Percentiles rank a stretch among this genome's conserved stretches.
These are phyloP conservation scores for cat (Felis catus) DNA, from an alignment of 2,113 vertebrate species.

Conservation along the genomic window F.catus_Fca126_mat1.0 CM031412.1:196084001-196084500, in stretches of 20 bases:
- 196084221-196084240: background rate
- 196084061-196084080: background rate
- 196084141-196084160: background rate
- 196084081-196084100: background rate
- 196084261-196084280: background rate
- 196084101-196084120: background rate
- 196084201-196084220: slow-evolving; percentile 18
- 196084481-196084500: slow-evolving; percentile 49
- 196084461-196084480: slow-evolving; percentile 26
- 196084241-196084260: background rate
- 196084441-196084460: background rate
- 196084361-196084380: slow-evolving; percentile 32
- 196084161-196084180: background rate
- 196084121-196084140: background rate
- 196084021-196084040: background rate
- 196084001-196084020: background rate
- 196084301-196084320: background rate
- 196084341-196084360: background rate
- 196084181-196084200: background rate
- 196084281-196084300: background rate
- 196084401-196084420: slow-evolving; percentile 31
- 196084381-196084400: slow-evolving; percentile 21
- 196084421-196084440: slow-evolving; percentile 2
- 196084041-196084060: background rate
- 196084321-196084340: background rate